Base-by-base conservation (phyloP, 2,113 vertebrate genomes). In the Xiphias gladius region DNA sequence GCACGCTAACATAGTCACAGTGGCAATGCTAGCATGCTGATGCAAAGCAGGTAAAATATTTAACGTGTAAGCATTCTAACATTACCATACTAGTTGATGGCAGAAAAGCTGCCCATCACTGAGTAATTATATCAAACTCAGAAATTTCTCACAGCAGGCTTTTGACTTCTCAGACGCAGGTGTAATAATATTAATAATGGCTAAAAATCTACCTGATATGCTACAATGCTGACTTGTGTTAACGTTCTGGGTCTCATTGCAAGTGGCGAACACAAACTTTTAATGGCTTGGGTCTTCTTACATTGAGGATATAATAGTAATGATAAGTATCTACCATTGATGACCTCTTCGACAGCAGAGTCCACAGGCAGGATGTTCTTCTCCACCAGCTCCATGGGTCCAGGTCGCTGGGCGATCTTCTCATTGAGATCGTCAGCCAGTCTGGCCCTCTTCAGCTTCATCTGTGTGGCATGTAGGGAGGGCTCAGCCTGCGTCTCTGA, bases 281-380 rank as follows among this genome's bases (percentile, higher is more conserved):
- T 1, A 75, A 14, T 32, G n/a, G 1, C 17, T 50, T 30, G 41
- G 13, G 41, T 50, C 26, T 41, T 17, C 26, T 50, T 17, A 43
- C 5, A 48, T 8, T 43, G 26, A 68, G 4, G 46, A 39, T 48
- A 12, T 20, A 22, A 32, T 22, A 35, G 55, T 66, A 20, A 28
- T 14, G 7, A 0, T 41, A 20, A 74, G 17, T 41, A 58, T 91
- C 84, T 92, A 96, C 98, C 97, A 94, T 96, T 96, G 80, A 96
- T 95, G 12, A 95, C 96, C 91, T 98, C 97, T 88, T 99, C 96
- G 65, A 96, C 94, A 0, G 94, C 95, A 70, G 96, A 95, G 72
- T 97, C 96, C 35, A 99, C 97, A 30, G 98, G 97, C 68, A 99
- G 95, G 90, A 99, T 99, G 89, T 99, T 99, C 88, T 99, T 99